These are phyloP conservation scores for Pelagia noctiluca DNA, from an alignment of 30 jellyfish, hydroid and myxozoan species.

Conservation along the genomic window DNA sequence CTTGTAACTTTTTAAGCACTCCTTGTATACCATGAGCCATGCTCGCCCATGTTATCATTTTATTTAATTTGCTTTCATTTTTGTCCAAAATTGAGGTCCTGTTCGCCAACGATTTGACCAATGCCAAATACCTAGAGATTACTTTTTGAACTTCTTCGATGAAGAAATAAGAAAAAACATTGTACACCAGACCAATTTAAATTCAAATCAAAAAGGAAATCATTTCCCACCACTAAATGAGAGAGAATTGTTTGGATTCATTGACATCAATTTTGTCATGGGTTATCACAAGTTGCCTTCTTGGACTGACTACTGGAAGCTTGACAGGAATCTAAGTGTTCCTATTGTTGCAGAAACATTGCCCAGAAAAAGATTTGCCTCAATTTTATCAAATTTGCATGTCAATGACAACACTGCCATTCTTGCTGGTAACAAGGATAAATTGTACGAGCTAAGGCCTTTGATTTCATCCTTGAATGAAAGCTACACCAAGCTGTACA, in stretches of 20 bases:
- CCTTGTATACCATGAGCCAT: background rate
- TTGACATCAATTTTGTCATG: conserved; percentile 66
- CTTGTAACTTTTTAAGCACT: background rate
- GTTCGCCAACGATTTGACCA: conserved; percentile 55
- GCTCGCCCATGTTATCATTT: conserved; percentile 1
- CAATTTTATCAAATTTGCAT: too few species aligned
- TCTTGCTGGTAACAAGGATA: conserved; percentile 65
- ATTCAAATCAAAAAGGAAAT: background rate
- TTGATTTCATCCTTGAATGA: conserved; percentile 63
- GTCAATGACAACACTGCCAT: conserved; percentile 64
- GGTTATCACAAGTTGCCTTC: conserved; percentile 61
- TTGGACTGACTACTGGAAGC: conserved; percentile 42
- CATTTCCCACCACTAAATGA: conserved; percentile 1
- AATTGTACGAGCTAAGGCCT: conserved; percentile 77
- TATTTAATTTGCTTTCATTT: conserved; percentile 3
- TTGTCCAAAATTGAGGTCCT: conserved; percentile 56
- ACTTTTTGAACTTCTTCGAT: conserved; percentile 55
- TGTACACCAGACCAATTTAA: conserved; percentile 47
- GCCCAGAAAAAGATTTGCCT: conserved; percentile 17
- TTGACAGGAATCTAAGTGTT: conserved; percentile 47
- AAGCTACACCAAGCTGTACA: conserved; percentile 61
- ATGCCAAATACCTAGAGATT: conserved; percentile 40
- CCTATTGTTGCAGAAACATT: conserved; percentile 42
- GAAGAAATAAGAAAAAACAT: conserved; percentile 33
- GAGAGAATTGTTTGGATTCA: conserved; percentile 48